Percentiles rank a stretch among this genome's conserved stretches.
Conservation (phyloP, 2,888 invertebrate genomes). For the Drosophila recens region DNA sequence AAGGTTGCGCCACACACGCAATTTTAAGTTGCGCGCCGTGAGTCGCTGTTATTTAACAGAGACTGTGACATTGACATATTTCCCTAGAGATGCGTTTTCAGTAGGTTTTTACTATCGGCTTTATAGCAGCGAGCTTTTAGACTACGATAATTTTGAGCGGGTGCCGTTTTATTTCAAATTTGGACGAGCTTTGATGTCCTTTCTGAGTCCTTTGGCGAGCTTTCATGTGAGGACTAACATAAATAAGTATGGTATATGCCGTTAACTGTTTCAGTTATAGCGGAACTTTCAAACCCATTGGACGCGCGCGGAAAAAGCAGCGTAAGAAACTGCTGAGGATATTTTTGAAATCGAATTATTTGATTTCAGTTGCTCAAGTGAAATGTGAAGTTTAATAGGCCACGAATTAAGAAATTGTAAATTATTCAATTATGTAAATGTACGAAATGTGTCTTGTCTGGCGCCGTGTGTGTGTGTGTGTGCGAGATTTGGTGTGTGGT, state of each 20-base stretch:
- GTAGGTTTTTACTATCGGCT: conserved; percentile 1
- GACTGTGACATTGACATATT: conserved; percentile 1
- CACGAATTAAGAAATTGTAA: conserved; percentile 32
- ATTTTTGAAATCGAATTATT: conserved; percentile 66
- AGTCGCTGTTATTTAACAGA: no score
- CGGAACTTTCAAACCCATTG: conserved; percentile 69
- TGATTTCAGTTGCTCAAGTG: conserved; percentile 43
- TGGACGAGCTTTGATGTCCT: conserved; percentile 60
- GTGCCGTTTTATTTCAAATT: conserved; percentile 18
- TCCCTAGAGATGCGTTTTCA: not conserved
- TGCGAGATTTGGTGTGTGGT: conserved; percentile 11
- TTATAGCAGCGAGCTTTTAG: conserved; percentile 16
- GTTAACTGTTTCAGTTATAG: conserved; percentile 67
- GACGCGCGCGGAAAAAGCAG: conserved; percentile 57
- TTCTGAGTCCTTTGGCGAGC: conserved; percentile 69
- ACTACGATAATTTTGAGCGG: conserved; percentile 1
- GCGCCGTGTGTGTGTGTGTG: conserved; percentile 1
- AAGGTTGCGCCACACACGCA: no score
- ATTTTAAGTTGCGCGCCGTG: no score
- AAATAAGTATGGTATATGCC: conserved; percentile 46
- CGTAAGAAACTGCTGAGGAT: conserved; percentile 32
- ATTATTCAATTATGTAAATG: conserved; percentile 47
- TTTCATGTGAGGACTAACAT: conserved; percentile 46
- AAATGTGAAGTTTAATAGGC: conserved; percentile 56
- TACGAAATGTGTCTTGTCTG: conserved; percentile 13